Percentiles rank a stretch among this genome's conserved stretches.
Evolutionary conservation across 1,140 invertebrate species (phyloP).

Genomic region (Arion vulgaris): DNA sequence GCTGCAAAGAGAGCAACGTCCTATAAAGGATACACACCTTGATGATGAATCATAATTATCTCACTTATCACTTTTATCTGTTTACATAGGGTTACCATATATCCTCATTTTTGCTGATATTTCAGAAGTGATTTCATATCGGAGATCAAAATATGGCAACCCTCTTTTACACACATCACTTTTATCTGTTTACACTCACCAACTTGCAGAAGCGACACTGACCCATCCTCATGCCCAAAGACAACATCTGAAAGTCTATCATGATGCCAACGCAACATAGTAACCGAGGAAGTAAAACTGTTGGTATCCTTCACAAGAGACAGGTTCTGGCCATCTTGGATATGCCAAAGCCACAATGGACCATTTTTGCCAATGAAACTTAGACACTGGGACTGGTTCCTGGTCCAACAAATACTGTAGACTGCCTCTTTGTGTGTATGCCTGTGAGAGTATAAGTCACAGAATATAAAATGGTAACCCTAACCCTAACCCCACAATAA

Average conservation of each 20-base stretch:
- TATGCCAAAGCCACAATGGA: conserved; percentile 69
- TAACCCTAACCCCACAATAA: too few relatives aligned
- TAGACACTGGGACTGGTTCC: conserved; percentile 57
- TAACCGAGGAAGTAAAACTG: conserved; percentile 58
- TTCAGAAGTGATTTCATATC: too few relatives aligned
- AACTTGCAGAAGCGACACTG: conserved; percentile 69
- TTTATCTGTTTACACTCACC: conserved; percentile 54
- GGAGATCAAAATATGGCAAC: too few relatives aligned
- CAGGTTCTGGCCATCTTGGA: conserved; percentile 35
- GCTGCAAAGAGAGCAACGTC: too few relatives aligned
- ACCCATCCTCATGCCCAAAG: conserved; percentile 73
- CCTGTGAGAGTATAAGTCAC: conserved; percentile 44
- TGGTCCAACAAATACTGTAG: conserved; percentile 65
- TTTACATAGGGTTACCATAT: too few relatives aligned
- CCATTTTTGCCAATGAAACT: conserved; percentile 63
- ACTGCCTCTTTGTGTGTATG: conserved; percentile 52
- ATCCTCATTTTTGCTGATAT: too few relatives aligned
- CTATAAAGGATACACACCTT: too few relatives aligned
- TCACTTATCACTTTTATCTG: too few relatives aligned
- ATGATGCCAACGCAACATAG: conserved; percentile 69
- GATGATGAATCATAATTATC: too few relatives aligned
- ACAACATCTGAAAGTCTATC: conserved; percentile 63
- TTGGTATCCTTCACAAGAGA: conserved; percentile 57
- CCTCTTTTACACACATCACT: too few relatives aligned
- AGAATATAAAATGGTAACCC: too few relatives aligned